Conservation (phyloP, 2,888 invertebrate genomes). For the Lasioglossum oenotherae region DNA sequence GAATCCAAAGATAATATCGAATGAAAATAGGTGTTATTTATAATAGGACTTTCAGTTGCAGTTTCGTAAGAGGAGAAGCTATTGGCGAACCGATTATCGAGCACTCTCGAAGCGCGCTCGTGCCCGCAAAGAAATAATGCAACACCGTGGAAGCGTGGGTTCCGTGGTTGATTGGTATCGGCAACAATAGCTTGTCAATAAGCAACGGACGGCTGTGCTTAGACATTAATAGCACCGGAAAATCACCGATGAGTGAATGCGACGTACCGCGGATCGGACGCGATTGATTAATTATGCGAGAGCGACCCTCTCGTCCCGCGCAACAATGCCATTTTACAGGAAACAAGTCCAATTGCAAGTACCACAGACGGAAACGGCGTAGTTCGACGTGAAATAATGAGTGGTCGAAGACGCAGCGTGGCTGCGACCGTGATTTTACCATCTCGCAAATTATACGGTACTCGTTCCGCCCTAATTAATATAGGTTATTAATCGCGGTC, state of each 20-base stretch:
- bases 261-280: neutral
- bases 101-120: neutral
- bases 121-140: neutral
- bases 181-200: slow-evolving; percentile 35
- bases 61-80: neutral
- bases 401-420: slow-evolving; percentile 64
- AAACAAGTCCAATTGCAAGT: slow-evolving; percentile 7
- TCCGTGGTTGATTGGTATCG: slow-evolving; percentile 31
- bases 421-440: slow-evolving; percentile 62
- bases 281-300: slow-evolving; percentile 46
- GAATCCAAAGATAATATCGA: neutral
- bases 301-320: neutral
- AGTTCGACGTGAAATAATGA: slow-evolving; percentile 62
- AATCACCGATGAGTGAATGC: slow-evolving; percentile 14
- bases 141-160: neutral
- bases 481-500: slow-evolving; percentile 71
- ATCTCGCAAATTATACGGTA: slow-evolving; percentile 61
- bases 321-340: slow-evolving; percentile 36
- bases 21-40: neutral
- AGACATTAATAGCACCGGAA: slow-evolving; percentile 40
- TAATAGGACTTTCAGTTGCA: neutral
- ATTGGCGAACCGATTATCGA: neutral
- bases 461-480: slow-evolving; percentile 72
- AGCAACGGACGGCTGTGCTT: slow-evolving; percentile 27
- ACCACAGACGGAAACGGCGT: slow-evolving; percentile 25